Conservation (phyloP, 2,888 invertebrate species). For the Argynnis bischoffii region DNA sequence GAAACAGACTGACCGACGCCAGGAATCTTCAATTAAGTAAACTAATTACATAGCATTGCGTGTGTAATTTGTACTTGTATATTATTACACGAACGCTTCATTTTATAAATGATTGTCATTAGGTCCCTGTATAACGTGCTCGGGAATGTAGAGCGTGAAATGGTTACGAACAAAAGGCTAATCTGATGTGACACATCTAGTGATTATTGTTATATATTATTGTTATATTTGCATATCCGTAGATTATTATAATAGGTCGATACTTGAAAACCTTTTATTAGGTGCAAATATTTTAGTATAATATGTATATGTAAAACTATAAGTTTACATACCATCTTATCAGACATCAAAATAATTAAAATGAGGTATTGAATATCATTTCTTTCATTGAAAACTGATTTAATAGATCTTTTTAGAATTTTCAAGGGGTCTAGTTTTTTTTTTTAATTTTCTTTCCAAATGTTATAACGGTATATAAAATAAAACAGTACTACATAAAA, state of each 20-base stretch:
- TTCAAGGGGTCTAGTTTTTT: too few species aligned
- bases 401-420: too few species aligned
- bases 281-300: too few species aligned
- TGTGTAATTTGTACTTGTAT: slow-evolving; percentile 16
- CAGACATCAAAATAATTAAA: too few species aligned
- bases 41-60: slow-evolving; percentile 19
- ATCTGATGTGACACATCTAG: slow-evolving; percentile 44
- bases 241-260: background rate
- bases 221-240: slow-evolving; percentile 34
- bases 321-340: too few species aligned
- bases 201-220: slow-evolving; percentile 35
- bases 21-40: slow-evolving; percentile 16
- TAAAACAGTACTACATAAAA: too few species aligned
- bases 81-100: slow-evolving; percentile 21
- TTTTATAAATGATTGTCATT: slow-evolving; percentile 32
- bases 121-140: slow-evolving; percentile 45
- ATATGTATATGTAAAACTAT: too few species aligned
- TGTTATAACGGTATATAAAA: too few species aligned
- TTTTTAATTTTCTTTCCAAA: too few species aligned
- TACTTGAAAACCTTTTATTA: too few species aligned
- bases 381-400: too few species aligned
- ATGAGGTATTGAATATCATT: too few species aligned
- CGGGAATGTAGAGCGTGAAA: slow-evolving; percentile 72
- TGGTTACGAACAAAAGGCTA: slow-evolving; percentile 63
- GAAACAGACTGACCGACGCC: slow-evolving; percentile 33